Conservation (phyloP, 1,140 invertebrate genomes). For the Atta cephalotes region DNA sequence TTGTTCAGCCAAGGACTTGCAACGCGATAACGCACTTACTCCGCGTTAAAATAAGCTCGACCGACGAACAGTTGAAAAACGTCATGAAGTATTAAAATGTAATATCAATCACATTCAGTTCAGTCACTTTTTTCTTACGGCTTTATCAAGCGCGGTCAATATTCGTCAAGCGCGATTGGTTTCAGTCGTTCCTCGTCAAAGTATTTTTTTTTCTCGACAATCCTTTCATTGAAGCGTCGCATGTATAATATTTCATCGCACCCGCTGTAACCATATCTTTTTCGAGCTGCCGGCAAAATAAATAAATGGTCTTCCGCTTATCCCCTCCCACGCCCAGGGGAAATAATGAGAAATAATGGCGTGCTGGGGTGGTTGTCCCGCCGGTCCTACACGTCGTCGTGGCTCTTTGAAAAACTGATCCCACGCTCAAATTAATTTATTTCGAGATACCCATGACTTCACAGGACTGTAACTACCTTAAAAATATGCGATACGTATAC, state of each 20-base stretch:
- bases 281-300: conserved; percentile 56
- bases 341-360: conserved; percentile 64
- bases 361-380: conserved; percentile 52
- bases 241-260: conserved; percentile 52
- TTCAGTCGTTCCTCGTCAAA: background rate
- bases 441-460: conserved; percentile 20
- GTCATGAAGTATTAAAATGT: conserved; percentile 2
- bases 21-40: conserved; percentile 6
- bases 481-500: conserved; percentile 19
- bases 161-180: conserved; percentile 11
- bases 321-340: conserved; percentile 51
- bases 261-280: conserved; percentile 53
- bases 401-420: conserved; percentile 61
- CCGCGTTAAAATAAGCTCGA: background rate
- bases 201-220: background rate
- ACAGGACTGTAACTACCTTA: background rate
- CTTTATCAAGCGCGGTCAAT: background rate
- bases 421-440: conserved; percentile 61
- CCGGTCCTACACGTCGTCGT: conserved; percentile 59
- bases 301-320: conserved; percentile 61
- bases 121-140: background rate
- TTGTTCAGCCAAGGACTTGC: conserved; percentile 40
- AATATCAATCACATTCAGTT: conserved; percentile 11
- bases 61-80: background rate
- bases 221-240: conserved; percentile 41